phyloP scores from a whole-genome alignment of 2,113 vertebrate genomes.

The Azemiops feae region DNA sequence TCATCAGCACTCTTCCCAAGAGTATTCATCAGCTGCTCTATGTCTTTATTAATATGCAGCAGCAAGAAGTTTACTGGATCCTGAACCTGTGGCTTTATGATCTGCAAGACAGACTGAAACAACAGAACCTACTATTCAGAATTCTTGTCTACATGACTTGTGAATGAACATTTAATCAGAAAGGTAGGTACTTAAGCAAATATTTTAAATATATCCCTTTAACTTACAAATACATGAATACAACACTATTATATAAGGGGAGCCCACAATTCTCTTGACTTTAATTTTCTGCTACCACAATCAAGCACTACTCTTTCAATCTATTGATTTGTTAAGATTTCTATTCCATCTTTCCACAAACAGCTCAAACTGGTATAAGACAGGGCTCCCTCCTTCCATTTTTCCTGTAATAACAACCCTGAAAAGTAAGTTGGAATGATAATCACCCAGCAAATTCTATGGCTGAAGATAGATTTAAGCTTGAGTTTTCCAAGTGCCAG shows the following conservation, averaged over 20 bases:
- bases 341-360: background rate
- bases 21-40: slow-evolving; percentile 75
- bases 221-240: background rate
- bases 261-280: background rate
- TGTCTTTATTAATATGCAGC: slow-evolving; percentile 77
- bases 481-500: background rate
- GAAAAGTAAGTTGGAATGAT: background rate
- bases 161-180: background rate
- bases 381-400: background rate
- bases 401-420: background rate
- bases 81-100: slow-evolving; percentile 75
- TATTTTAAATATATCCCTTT: background rate
- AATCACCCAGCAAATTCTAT: background rate
- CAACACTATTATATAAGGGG: background rate
- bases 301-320: background rate
- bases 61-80: slow-evolving; percentile 73
- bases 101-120: slow-evolving; percentile 54
- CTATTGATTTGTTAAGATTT: background rate
- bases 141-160: background rate
- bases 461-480: background rate
- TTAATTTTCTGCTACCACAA: background rate
- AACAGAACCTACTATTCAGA: background rate
- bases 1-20: slow-evolving; percentile 86
- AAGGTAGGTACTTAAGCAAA: background rate
- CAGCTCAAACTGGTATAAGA: background rate